phyloP scores from a whole-genome alignment of 2,113 vertebrate genomes.

The Galeopterus variegatus region DNA sequence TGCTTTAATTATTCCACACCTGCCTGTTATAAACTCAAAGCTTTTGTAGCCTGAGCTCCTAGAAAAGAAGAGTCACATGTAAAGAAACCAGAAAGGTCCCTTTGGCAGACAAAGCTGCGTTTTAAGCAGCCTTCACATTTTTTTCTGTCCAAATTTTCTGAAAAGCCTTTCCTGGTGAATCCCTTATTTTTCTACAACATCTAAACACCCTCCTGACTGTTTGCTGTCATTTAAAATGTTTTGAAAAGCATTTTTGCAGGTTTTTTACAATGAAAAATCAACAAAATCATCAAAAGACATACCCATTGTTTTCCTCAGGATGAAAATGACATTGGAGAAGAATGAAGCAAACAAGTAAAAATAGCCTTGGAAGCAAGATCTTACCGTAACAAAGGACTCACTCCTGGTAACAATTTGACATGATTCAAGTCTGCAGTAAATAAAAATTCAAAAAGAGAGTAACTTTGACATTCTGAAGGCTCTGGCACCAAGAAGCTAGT shows the following conservation, averaged over 20 bases:
- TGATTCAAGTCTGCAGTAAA: constrained; percentile 41
- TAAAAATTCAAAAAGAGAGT: not conserved
- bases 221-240: constrained; percentile 61
- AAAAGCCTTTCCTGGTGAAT: constrained; percentile 21
- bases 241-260: constrained; percentile 64
- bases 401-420: not conserved
- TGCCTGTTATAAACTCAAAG: not conserved
- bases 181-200: not conserved
- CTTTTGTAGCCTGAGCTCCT: not conserved
- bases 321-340: constrained; percentile 33
- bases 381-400: not conserved
- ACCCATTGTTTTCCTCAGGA: not conserved
- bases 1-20: not conserved
- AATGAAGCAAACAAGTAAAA: constrained; percentile 3
- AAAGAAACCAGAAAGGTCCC: not conserved
- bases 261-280: constrained; percentile 55
- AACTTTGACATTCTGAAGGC: not conserved
- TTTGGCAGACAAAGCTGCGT: not conserved
- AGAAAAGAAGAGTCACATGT: not conserved
- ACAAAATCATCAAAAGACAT: constrained; percentile 21
- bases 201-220: constrained; percentile 8
- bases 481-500: constrained; percentile 38
- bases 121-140: not conserved
- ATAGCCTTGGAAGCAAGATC: not conserved
- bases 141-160: not conserved